These are phyloP conservation scores for Cetoscarus ocellatus DNA, from an alignment of 2,797 vertebrate genomes.

Conservation along the genomic window DNA sequence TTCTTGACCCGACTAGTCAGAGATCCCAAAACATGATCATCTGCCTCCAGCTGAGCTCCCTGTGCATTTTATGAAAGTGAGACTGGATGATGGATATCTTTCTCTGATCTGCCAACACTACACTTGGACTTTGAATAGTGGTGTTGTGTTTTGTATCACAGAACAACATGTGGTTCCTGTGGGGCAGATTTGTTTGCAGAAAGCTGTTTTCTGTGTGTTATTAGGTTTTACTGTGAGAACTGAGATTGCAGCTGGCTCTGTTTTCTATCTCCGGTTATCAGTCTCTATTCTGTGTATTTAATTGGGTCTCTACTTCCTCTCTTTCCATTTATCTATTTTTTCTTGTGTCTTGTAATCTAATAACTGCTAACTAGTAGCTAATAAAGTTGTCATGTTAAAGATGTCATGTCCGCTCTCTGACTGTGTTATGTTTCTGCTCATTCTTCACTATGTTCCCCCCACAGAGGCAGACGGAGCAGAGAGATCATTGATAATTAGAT, in stretches of 20 bases:
- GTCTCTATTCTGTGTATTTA: conserved; percentile 5
- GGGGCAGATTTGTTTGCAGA: conserved; percentile 23
- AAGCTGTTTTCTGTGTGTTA: conserved; percentile 25
- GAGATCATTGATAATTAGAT: conserved; percentile 52
- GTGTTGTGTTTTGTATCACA: conserved; percentile 43
- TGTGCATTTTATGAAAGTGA: conserved; percentile 19
- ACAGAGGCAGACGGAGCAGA: conserved; percentile 15
- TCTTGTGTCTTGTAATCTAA: conserved; percentile 47
- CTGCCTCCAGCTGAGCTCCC: neutral
- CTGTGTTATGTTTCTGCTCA: conserved; percentile 43
- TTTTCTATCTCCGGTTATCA: conserved; percentile 11
- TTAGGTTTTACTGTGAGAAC: conserved; percentile 32
- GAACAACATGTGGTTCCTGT: conserved; percentile 36
- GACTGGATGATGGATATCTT: conserved; percentile 32
- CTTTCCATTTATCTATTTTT: neutral
- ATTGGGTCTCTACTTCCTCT: neutral
- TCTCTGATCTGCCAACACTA: conserved; percentile 37
- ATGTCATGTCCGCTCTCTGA: conserved; percentile 31
- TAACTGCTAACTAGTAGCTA: conserved; percentile 44
- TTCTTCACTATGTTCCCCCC: conserved; percentile 34
- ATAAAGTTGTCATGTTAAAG: conserved; percentile 49
- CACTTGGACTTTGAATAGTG: conserved; percentile 1
- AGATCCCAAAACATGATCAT: neutral
- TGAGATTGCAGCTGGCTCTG: conserved; percentile 25
- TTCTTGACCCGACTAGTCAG: neutral